These are phyloP conservation scores for Matsumurasca onukii DNA, from an alignment of 1,140 invertebrate genomes.

Conservation along the genomic window DNA sequence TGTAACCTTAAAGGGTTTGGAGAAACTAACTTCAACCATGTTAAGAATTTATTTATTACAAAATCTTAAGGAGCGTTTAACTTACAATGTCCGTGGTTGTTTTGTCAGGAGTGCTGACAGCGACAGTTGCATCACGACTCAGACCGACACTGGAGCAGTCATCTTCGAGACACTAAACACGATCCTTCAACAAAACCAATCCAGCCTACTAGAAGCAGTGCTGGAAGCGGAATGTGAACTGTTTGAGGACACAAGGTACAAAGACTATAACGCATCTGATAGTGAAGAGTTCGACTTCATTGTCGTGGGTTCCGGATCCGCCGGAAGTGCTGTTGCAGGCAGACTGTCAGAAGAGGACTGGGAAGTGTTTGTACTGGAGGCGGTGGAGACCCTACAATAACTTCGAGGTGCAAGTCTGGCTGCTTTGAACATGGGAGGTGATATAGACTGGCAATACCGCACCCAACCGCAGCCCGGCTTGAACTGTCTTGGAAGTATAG, in stretches of 20 bases:
- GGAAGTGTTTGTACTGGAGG: slow-evolving; percentile 67
- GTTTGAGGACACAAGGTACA: background rate
- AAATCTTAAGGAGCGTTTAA: too few relatives aligned
- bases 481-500: background rate
- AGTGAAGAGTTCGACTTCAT: slow-evolving; percentile 53
- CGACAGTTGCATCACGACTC: background rate
- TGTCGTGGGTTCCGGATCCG: slow-evolving; percentile 60
- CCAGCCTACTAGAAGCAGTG: background rate
- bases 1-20: too few relatives aligned
- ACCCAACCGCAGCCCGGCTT: background rate
- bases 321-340: slow-evolving; percentile 65
- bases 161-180: background rate
- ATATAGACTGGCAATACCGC: slow-evolving; percentile 52
- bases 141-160: background rate
- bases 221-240: background rate
- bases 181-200: too few relatives aligned
- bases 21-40: too few relatives aligned
- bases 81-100: too few relatives aligned
- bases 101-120: too few relatives aligned
- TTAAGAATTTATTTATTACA: too few relatives aligned
- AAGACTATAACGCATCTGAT: background rate
- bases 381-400: slow-evolving; percentile 65
- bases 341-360: slow-evolving; percentile 56
- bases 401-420: slow-evolving; percentile 45
- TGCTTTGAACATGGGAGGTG: slow-evolving; percentile 51